Evolutionary conservation across 2,888 invertebrate genomes (phyloP), one percentile per base, ranked within the genome.

Genomic region (Didymodactylos carnosus): DNA sequence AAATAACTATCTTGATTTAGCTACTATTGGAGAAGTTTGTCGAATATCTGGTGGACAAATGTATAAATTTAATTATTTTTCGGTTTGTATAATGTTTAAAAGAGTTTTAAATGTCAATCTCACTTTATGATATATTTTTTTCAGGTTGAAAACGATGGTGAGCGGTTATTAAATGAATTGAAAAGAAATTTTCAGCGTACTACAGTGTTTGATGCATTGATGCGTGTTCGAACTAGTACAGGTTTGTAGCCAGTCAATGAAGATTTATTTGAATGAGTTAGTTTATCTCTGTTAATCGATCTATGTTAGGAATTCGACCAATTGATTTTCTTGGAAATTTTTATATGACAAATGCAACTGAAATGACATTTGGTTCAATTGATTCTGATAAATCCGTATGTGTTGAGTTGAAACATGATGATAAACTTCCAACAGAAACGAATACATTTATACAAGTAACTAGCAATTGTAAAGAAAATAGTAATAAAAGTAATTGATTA

Each of bases 371-470:
- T 62, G 94, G 94, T 16, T 88, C 91, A 72, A 88, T 98, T 76
- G 89, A 89, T 81, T 86, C 87, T 78, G 87, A 88, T 80, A 88
- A 88, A 81, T 90, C 91, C 0, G 86, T 98, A 69, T 90, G 90
- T 73, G 89, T 97, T 70, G 98, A 99, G 86, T 89, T 99, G 72
- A 97, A 95, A 81, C 97, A 99, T 84, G 98, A 99, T 83, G 98
- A 99, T 85, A 99, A 98, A 82, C 84, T 99, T 43, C 88, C 90
- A 0, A 92, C 91, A 76, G 92, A 94, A 77, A 94, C 94, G 77
- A 92, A 92, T 14, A 92, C 94, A 13, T 93, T 89, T 83, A 87
- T 97, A 39, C 97, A 97, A 85, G 90, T 86, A 10, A 62, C 35
- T 62, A 2, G n/a, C 90, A 0, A 92, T 91, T 76, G 92, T 94